Evolutionary conservation across 2,797 vertebrate species (phyloP).

Genomic region (Scolopax bukidnonensis): DNA sequence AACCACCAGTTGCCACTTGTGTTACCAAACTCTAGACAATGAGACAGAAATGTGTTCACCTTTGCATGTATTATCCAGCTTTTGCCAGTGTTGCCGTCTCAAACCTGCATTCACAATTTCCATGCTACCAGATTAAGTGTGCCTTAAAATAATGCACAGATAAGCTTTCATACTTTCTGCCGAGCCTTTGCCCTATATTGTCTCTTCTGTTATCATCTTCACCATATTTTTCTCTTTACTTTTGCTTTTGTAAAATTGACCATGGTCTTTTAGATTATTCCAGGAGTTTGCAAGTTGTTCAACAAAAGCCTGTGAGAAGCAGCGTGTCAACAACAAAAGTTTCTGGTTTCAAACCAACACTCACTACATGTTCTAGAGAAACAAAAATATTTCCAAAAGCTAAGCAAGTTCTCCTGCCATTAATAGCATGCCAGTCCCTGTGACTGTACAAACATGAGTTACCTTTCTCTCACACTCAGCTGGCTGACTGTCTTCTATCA

Average conservation of each 20-base stretch:
- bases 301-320: background rate
- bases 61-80: slow-evolving; percentile 7
- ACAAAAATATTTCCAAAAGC: background rate
- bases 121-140: background rate
- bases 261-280: background rate
- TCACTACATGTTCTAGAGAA: background rate
- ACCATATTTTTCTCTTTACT: background rate
- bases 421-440: background rate
- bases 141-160: background rate
- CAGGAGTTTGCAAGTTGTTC: background rate
- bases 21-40: slow-evolving; percentile 44
- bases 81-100: background rate
- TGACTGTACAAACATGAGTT: background rate
- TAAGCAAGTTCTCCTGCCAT: background rate
- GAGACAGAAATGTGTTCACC: slow-evolving; percentile 42
- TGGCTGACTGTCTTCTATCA: background rate
- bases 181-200: background rate
- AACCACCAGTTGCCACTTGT: slow-evolving; percentile 50
- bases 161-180: background rate
- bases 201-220: background rate
- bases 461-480: background rate
- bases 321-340: background rate
- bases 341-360: background rate
- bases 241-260: background rate
- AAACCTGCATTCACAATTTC: background rate